These are phyloP conservation scores for Heliconius erato DNA, from an alignment of 2,888 invertebrate species.

Conservation along the genomic window DNA sequence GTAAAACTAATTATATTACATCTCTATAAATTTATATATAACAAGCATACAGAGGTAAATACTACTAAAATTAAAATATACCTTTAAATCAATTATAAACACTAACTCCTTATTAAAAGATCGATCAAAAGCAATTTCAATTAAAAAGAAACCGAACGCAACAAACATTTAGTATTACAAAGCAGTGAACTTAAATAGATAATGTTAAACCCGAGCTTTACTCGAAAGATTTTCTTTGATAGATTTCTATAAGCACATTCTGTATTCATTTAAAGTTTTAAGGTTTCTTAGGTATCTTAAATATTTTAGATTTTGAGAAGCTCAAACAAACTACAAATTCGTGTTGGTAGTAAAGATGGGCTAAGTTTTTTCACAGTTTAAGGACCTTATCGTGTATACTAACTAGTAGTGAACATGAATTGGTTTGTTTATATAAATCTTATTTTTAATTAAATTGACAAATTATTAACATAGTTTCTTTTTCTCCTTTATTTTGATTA, in stretches of 20 bases:
- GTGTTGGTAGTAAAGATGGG: too few relatives aligned
- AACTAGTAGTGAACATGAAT: too few relatives aligned
- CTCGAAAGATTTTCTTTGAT: slow-evolving; percentile 25
- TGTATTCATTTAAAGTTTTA: slow-evolving; percentile 24
- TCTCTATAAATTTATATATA: neutral
- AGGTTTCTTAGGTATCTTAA: slow-evolving; percentile 16
- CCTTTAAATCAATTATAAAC: neutral
- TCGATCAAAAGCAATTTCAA: slow-evolving; percentile 8
- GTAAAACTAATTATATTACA: too few relatives aligned
- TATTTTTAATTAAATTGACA: too few relatives aligned
- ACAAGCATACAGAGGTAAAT: neutral
- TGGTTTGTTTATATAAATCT: too few relatives aligned
- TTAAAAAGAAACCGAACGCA: neutral
- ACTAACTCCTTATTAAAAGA: neutral
- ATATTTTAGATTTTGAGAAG: slow-evolving; percentile 6
- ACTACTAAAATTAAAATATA: too few relatives aligned
- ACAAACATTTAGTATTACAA: slow-evolving; percentile 21
- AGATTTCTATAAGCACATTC: slow-evolving; percentile 26
- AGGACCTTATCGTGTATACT: too few relatives aligned
- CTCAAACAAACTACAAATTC: too few relatives aligned
- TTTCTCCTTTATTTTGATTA: too few relatives aligned
- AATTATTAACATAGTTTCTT: too few relatives aligned
- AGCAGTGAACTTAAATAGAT: slow-evolving; percentile 10
- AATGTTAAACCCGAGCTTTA: slow-evolving; percentile 25
- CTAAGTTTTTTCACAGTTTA: too few relatives aligned